Evolutionary conservation across 1,140 invertebrate species (phyloP).

Genomic region (Whitmania pigra): DNA sequence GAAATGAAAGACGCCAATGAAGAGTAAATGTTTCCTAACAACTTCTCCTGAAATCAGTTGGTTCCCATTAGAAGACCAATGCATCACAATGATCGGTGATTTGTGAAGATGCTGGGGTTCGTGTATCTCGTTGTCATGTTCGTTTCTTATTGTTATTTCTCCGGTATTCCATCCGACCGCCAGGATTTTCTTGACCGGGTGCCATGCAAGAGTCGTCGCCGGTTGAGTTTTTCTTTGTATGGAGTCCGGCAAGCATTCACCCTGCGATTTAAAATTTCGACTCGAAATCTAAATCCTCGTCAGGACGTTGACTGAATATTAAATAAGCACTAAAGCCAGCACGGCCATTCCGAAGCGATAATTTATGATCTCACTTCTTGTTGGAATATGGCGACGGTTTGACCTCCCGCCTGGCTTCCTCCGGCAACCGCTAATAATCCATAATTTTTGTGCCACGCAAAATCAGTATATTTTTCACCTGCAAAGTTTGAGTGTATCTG

Average conservation of each 20-base stretch:
- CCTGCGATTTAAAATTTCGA: constrained; percentile 45
- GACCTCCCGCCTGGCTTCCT: neutral
- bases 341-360: neutral
- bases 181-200: constrained; percentile 66
- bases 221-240: constrained; percentile 46
- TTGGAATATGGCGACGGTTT: neutral
- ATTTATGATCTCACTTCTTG: constrained; percentile 10
- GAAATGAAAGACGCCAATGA: too few relatives aligned
- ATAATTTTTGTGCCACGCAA: constrained; percentile 4
- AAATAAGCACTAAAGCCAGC: neutral
- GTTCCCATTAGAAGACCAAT: constrained; percentile 64
- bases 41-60: constrained; percentile 52
- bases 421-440: constrained; percentile 2
- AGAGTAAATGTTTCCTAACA: constrained; percentile 26
- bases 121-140: constrained; percentile 53
- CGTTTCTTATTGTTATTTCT: constrained; percentile 66
- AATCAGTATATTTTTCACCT: constrained; percentile 4
- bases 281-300: neutral
- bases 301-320: neutral
- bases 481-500: neutral
- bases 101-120: constrained; percentile 64
- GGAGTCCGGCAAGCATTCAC: constrained; percentile 63
- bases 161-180: constrained; percentile 82
- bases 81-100: constrained; percentile 59
- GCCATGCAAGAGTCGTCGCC: constrained; percentile 65